phyloP scores from a whole-genome alignment of 1,140 invertebrate species.

The Teleogryllus occipitalis region DNA sequence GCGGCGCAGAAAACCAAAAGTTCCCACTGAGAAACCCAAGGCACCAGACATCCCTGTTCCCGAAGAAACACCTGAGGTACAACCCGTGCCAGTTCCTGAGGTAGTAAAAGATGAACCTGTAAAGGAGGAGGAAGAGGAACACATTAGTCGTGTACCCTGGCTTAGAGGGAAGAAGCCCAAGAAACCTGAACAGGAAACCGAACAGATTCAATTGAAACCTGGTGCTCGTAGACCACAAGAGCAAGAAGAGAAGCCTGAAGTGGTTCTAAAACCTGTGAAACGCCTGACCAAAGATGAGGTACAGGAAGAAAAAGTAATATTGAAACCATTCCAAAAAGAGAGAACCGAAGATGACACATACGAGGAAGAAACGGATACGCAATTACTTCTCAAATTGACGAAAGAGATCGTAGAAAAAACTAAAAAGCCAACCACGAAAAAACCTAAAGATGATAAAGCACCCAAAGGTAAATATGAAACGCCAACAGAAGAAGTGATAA shows the following conservation, averaged over 20 bases:
- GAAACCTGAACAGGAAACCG: constrained; percentile 8
- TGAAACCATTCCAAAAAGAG: constrained; percentile 26
- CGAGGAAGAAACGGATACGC: not conserved
- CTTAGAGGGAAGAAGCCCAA: constrained; percentile 27
- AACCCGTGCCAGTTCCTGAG: not conserved
- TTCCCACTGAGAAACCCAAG: constrained; percentile 6
- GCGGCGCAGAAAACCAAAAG: constrained; percentile 19
- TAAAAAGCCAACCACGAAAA: not conserved
- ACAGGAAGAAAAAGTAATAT: constrained; percentile 27
- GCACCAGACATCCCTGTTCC: not conserved
- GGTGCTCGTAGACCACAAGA: constrained; percentile 30
- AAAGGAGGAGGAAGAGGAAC: not conserved
- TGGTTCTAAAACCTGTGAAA: constrained; percentile 25
- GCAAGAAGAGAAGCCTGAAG: constrained; percentile 26
- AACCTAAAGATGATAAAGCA: no score
- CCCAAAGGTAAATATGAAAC: no score
- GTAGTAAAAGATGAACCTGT: not conserved
- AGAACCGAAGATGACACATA: constrained; percentile 30
- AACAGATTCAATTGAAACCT: constrained; percentile 24
- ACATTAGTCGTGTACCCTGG: constrained; percentile 9
- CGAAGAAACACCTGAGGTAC: not conserved
- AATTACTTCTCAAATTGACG: not conserved
- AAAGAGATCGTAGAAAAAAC: constrained; percentile 19
- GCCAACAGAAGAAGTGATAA: not conserved
- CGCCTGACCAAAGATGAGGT: constrained; percentile 27